Percentiles rank a stretch among this genome's conserved stretches.
These are phyloP conservation scores for Eurytoma californica DNA, from an alignment of 2,888 invertebrate species.

Conservation along the genomic window DNA sequence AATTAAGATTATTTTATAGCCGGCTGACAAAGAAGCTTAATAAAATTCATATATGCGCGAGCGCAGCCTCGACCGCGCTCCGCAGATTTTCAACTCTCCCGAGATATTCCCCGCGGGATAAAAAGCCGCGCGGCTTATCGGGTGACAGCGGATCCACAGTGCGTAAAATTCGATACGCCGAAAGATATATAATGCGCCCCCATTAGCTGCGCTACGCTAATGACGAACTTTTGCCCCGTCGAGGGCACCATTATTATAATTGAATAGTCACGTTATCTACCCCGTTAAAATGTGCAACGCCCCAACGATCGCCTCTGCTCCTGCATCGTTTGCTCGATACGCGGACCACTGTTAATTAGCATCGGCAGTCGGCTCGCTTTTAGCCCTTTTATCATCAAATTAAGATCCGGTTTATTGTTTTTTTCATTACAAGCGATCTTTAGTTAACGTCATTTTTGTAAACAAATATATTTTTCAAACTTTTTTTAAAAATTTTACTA, in stretches of 20 bases:
- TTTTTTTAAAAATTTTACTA: no score
- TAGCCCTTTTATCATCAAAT: no score
- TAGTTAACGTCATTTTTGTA: no score
- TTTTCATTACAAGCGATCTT: no score
- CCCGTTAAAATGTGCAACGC: no score
- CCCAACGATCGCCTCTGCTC: no score
- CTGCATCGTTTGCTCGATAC: no score
- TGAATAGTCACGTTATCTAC: background rate
- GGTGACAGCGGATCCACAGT: constrained; percentile 10
- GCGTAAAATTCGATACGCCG: background rate
- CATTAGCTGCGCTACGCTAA: background rate
- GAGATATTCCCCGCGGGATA: background rate
- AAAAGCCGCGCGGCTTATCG: background rate
- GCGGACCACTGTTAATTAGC: no score
- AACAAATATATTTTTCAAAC: no score
- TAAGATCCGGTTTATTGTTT: no score
- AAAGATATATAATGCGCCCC: background rate
- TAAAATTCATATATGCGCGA: constrained; percentile 14
- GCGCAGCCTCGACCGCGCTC: no score
- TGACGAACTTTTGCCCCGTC: background rate
- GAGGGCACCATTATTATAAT: background rate
- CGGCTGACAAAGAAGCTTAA: constrained; percentile 12
- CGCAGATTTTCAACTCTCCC: background rate
- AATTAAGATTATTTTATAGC: constrained; percentile 36
- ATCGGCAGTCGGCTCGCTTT: no score